Evolutionary conservation across 2,113 vertebrate genomes (phyloP), one percentile per base, ranked within the genome.

Genomic region (Cranoglanis bouderius): DNA sequence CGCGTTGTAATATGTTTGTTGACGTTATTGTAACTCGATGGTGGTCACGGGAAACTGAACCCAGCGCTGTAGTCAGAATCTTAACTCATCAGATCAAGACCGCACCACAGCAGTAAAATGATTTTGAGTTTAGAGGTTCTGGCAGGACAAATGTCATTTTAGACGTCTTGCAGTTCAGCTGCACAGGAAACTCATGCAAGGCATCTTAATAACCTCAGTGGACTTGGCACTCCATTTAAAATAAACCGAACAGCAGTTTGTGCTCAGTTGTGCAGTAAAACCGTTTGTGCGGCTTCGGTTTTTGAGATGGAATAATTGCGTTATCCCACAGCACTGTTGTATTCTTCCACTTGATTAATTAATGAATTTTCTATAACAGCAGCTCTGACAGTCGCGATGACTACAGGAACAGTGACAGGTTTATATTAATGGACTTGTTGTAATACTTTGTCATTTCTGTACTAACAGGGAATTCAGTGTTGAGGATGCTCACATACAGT

Each of bases 101-200:
- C 59, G 65, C 35, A n/a, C 43, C 46, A 38, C 46, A 35, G 78
- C 63, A 70, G 84, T 72, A 51, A 67, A 51, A 26, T 70, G 14
- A 49, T 49, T 65, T 84, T 43, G 65, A 29, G 49, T 55, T 85
- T 85, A 49, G 49, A 70, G 63, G n/a, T 72, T 53, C 84, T 85
- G 84, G 84, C 40, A 70, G 65, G 65, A 85, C 84, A 82, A 57
- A 82, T 82, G 80, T 35, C 35, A 72, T 53, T 85, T 85, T 70
- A 70, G 43, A 85, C 38, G 16, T 67, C 40, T 84, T 51, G 59
- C 29, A 85, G 63, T 14, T 14, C 16, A 53, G 43, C 32, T 57
- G 80, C 18, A 82, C 9, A 24, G 51, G 53, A 82, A 82, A 13
- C 51, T 9, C 80, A 82, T 81, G 49, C 77, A 19, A 53, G 77